Evolutionary conservation across 2,888 invertebrate genomes (phyloP), one percentile per base, ranked within the genome.

Genomic region (Ormyrus labotus): DNA sequence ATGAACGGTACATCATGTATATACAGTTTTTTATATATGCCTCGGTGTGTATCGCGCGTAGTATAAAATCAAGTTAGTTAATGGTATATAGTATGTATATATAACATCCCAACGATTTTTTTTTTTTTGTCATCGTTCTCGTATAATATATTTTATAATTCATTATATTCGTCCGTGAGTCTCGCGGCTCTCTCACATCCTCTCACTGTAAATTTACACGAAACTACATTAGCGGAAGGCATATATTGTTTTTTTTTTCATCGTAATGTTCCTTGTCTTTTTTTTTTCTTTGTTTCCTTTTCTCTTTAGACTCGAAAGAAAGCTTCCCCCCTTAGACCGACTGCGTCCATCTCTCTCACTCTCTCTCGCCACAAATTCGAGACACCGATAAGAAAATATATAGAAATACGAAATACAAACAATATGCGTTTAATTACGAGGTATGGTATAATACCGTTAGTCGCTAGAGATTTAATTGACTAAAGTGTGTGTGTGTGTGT

Each of bases 181-280:
- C 68, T 57, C 50, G 50, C 58, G 50, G 34, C 34, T 34, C 34
- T 34, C 70, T 51, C 71, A 69, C 65, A 68, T 67, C 51, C 61
- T 75, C 34, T 2, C 63, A 58, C 71, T 74, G 67, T 80, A 69
- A 74, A 74, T 79, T 73, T 69, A 78, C 71, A 81, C 58, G 71
- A 82, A 77, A 80, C 70, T 77, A 80, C 77, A 67, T 70, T 80
- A 82, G 80, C 78, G 80, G 82, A 82, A 80, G 80, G 82, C 80
- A 82, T 82, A 79, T 79, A 76, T 72, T 79, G 57, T 81, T 77
- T 69, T 73, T 63, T 51, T 68, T 75, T n/a, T 45, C 11, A 9
- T 65, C 19, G 34, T 34, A 34, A 34, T 11, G 5, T 19, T 19
- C 45, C 1, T 55, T 45, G 34, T 34, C 2, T 34, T 50, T 58